Base-by-base conservation (phyloP, 2,113 vertebrate species). In the Aphyosemion australe region DNA sequence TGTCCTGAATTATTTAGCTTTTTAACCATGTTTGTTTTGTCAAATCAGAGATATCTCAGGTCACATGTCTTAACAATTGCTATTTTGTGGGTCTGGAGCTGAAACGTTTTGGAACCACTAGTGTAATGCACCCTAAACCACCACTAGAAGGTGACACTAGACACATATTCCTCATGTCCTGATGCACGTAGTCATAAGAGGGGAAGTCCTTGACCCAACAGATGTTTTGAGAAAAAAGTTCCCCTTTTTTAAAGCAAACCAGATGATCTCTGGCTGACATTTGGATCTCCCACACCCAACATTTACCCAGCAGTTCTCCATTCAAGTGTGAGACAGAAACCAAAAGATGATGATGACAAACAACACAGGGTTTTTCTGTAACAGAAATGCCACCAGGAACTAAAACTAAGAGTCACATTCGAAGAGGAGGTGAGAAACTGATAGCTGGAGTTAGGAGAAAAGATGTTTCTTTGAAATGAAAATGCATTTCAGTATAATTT, bases 131-230 rank as follows among this genome's bases (percentile, higher is more conserved):
- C 18, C n/a, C 14, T 50, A 13, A 37, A 46, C 20, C 26, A 65
- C 74, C 80, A 86, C 74, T 55, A 79, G 79, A 70, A 69, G 75
- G 64, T 20, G 56, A 60, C 46, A 47, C 72, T 15, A 12, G 12
- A 41, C 18, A 19, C 5, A 54, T 14, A 26, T 0, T 62, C 7
- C n/a, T 15, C 15, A 5, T 26, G 1, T 47, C n/a, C n/a, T n/a
- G n/a, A n/a, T n/a, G 37, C 8, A 9, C 52, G 3, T 10, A 31
- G 1, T 5, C 12, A 31, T 4, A 12, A 2, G 26, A 4, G 8
- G 32, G 13, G 43, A 58, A 20, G 9, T 21, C 12, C 12, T 58
- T 34, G 18, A n/a, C 5, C 0, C 45, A 42, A 3, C n/a, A 45
- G 15, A 39, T 37, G n/a, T 61, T 18, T 12, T 9, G 1, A 13